A percentile compares a stretch with the other conserved stretches of the same genome.
Conservation (phyloP, 2,888 invertebrate genomes). For the Mycalesis mineus region DNA sequence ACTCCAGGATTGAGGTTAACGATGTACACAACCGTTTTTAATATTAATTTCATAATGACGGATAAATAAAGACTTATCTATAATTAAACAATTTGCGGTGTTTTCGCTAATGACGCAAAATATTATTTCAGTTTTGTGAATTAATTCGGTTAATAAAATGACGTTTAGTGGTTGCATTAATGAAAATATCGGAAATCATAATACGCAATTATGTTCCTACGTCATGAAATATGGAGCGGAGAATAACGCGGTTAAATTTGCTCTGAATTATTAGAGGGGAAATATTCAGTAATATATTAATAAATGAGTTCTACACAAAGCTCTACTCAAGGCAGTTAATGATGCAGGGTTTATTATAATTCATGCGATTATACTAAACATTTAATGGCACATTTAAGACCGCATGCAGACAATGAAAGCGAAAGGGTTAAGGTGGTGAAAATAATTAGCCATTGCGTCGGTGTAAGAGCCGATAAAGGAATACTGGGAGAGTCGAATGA, state of each 20-base stretch:
- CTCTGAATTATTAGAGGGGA: background rate
- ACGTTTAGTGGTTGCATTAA: conserved; percentile 2
- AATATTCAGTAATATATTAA: background rate
- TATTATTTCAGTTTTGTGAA: conserved; percentile 6
- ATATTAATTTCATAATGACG: background rate
- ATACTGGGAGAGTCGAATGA: conserved; percentile 44
- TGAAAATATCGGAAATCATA: background rate
- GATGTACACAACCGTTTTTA: background rate
- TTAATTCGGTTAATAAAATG: conserved; percentile 5
- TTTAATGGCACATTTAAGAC: conserved; percentile 33
- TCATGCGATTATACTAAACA: conserved; percentile 35
- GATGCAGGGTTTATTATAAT: conserved; percentile 29
- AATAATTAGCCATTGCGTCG: conserved; percentile 33
- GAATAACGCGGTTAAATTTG: background rate
- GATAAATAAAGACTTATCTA: background rate
- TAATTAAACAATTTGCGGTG: conserved; percentile 3
- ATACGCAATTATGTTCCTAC: background rate
- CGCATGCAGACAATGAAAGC: conserved; percentile 39
- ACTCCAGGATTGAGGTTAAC: background rate
- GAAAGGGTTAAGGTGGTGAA: conserved; percentile 39
- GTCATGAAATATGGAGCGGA: background rate
- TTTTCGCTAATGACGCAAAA: conserved; percentile 5
- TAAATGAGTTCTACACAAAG: conserved; percentile 25
- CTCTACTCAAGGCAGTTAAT: conserved; percentile 29
- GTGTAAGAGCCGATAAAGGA: conserved; percentile 43